Conservation (phyloP, 2,113 vertebrate species). For the Origma solitaria region DNA sequence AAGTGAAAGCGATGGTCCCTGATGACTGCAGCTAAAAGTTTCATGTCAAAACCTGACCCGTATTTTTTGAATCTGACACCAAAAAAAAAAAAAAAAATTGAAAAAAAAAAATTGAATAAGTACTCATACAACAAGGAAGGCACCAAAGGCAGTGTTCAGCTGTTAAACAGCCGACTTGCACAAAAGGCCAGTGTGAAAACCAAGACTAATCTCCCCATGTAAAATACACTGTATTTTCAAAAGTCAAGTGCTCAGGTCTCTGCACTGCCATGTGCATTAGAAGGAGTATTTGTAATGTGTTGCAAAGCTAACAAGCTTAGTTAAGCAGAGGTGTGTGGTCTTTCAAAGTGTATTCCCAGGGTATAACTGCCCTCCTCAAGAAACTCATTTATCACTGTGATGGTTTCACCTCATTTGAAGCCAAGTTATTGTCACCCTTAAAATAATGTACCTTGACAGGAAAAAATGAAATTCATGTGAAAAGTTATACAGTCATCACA, state of each 20-base stretch:
- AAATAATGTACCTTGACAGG: conserved; percentile 74
- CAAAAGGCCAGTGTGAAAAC: conserved; percentile 42
- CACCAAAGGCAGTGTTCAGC: conserved; percentile 23
- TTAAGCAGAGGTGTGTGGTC: conserved; percentile 78
- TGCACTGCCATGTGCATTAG: conserved; percentile 41
- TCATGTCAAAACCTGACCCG: not conserved
- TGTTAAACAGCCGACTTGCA: conserved; percentile 8
- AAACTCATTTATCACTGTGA: conserved; percentile 80
- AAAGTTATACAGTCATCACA: conserved; percentile 71
- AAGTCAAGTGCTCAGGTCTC: conserved; percentile 58
- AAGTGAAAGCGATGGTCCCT: not conserved
- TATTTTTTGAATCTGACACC: not conserved
- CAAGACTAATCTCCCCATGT: conserved; percentile 16
- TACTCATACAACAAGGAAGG: not conserved
- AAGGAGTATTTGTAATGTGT: conserved; percentile 39
- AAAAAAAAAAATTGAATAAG: not conserved
- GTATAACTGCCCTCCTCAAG: conserved; percentile 58
- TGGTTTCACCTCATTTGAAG: conserved; percentile 81
- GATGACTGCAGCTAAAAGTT: not conserved
- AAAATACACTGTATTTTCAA: conserved; percentile 46
- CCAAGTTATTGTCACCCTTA: conserved; percentile 83
- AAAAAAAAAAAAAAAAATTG: not conserved
- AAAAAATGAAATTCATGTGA: conserved; percentile 74
- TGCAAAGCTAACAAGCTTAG: conserved; percentile 64
- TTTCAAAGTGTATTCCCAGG: conserved; percentile 42